phyloP scores from a whole-genome alignment of 2,888 invertebrate species.

The Drosophila acutilabella region DNA sequence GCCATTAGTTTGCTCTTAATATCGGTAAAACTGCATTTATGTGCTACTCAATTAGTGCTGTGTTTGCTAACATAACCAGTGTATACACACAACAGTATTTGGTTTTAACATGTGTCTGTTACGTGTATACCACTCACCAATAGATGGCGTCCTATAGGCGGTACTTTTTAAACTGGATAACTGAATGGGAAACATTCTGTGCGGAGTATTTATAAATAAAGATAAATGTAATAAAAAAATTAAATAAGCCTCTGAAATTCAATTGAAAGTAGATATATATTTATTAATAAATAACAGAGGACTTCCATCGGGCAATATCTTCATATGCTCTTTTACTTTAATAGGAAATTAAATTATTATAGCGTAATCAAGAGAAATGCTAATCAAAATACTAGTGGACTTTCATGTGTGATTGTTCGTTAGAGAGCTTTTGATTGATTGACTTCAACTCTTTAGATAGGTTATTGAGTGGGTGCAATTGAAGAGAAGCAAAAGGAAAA shows the following conservation, averaged over 20 bases:
- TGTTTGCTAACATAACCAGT: not conserved
- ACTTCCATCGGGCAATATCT: not conserved
- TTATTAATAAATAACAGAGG: not conserved
- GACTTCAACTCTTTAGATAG: slow-evolving; percentile 2
- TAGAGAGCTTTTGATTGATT: not conserved
- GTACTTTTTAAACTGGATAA: not conserved
- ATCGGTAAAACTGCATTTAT: no score
- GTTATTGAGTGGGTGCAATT: slow-evolving; percentile 20
- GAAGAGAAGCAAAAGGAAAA: not conserved
- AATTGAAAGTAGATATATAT: not conserved
- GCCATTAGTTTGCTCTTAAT: not conserved
- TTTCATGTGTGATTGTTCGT: slow-evolving; percentile 10
- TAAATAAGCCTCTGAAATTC: not conserved
- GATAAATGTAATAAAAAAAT: no score
- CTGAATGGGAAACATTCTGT: not conserved
- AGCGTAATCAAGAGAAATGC: not conserved
- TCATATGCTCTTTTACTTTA: not conserved
- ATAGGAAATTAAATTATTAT: slow-evolving; percentile 8
- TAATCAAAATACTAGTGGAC: slow-evolving; percentile 2
- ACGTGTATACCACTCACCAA: not conserved
- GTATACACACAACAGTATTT: not conserved
- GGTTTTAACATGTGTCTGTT: not conserved
- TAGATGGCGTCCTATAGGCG: slow-evolving; percentile 12
- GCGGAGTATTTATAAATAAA: not conserved
- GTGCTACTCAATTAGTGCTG: not conserved